Percentiles rank a stretch among this genome's conserved stretches.
phyloP scores from a whole-genome alignment of 2,888 invertebrate species.

The Cyclophora albipunctata region DNA sequence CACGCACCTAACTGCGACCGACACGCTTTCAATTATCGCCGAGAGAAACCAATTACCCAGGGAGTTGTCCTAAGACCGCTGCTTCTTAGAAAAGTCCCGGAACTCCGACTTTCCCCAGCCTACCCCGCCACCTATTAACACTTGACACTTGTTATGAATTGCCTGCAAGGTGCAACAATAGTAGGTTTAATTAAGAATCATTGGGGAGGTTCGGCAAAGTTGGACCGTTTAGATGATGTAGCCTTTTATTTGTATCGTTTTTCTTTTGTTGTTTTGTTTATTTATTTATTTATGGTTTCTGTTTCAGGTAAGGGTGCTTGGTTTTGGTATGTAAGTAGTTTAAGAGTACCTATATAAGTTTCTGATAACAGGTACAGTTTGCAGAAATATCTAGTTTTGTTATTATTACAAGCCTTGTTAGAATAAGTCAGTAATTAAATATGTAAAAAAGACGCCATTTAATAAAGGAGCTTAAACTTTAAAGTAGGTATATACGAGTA shows the following conservation, averaged over 20 bases:
- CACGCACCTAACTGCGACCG: constrained; percentile 17
- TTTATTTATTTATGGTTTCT: constrained; percentile 16
- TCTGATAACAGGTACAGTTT: too few relatives aligned
- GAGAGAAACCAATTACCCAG: constrained; percentile 49
- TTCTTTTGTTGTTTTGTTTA: constrained; percentile 21
- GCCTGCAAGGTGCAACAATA: constrained; percentile 58
- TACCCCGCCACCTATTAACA: constrained; percentile 36
- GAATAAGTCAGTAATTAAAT: too few relatives aligned
- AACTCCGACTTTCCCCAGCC: constrained; percentile 33
- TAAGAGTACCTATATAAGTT: background rate
- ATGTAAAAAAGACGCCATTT: too few relatives aligned
- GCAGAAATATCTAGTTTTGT: too few relatives aligned
- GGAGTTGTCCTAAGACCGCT: constrained; percentile 32
- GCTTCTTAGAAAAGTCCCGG: constrained; percentile 7
- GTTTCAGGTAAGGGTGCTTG: constrained; percentile 17
- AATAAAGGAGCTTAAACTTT: too few relatives aligned
- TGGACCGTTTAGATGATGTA: constrained; percentile 20
- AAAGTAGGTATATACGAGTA: too few relatives aligned
- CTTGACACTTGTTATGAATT: constrained; percentile 57
- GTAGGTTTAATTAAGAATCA: constrained; percentile 55
- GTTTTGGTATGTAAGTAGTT: background rate
- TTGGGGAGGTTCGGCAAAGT: constrained; percentile 29
- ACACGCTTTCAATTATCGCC: constrained; percentile 49
- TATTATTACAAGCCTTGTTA: too few relatives aligned
- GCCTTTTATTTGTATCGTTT: constrained; percentile 8